Evolutionary conservation across 2,113 vertebrate species (phyloP).

Genomic region (Stomatorhinus ivindoensis): DNA sequence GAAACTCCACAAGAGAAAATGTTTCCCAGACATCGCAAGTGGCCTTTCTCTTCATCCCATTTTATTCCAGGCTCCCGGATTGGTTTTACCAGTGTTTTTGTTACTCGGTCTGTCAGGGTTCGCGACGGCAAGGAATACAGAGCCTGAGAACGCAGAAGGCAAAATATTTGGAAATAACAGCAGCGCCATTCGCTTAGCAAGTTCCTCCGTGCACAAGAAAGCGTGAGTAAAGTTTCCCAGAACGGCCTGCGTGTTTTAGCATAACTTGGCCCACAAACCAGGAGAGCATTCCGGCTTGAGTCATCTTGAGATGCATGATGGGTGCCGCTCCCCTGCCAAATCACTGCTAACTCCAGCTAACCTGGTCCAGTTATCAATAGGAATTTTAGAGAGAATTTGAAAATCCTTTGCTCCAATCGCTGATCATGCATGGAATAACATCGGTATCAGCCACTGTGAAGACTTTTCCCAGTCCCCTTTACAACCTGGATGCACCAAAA

Average conservation of each 20-base stretch:
- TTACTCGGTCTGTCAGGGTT: background rate
- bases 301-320: background rate
- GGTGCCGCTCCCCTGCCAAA: background rate
- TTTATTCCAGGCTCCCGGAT: background rate
- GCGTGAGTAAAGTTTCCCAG: background rate
- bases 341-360: background rate
- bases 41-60: background rate
- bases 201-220: background rate
- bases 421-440: background rate
- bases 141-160: constrained; percentile 10
- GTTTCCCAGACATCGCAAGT: constrained; percentile 11
- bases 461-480: background rate
- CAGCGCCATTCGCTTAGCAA: background rate
- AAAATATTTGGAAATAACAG: constrained; percentile 14
- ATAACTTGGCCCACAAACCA: background rate
- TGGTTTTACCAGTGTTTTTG: constrained; percentile 2
- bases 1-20: background rate
- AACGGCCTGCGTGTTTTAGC: background rate
- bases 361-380: background rate
- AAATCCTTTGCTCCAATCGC: background rate
- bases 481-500: background rate
- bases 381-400: background rate
- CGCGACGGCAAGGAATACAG: background rate
- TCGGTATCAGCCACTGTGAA: background rate
- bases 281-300: background rate